Percentiles rank a stretch among this genome's conserved stretches.
Evolutionary conservation across 2,113 vertebrate species (phyloP).

Genomic region (Boulengeromyrus knoepffleri): DNA sequence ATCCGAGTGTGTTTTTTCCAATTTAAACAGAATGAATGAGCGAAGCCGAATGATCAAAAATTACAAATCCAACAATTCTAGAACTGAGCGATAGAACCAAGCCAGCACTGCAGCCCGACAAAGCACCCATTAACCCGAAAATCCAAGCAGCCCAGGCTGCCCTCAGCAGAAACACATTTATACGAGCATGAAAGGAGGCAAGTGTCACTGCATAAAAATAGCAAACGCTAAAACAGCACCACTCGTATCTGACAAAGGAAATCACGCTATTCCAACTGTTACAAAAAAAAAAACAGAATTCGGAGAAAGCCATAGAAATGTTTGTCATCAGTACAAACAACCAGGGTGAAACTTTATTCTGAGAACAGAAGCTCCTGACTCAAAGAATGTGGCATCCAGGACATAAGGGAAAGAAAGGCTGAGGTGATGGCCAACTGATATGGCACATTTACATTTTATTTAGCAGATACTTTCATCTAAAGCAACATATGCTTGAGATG

Average conservation of each 20-base stretch:
- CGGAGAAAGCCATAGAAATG: background rate
- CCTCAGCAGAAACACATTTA: background rate
- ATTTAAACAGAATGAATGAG: background rate
- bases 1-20: background rate
- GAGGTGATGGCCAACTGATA: background rate
- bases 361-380: background rate
- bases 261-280: background rate
- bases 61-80: background rate
- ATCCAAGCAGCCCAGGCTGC: too few species aligned
- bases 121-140: background rate
- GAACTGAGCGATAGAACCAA: background rate
- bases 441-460: background rate
- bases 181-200: background rate
- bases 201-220: background rate
- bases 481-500: background rate
- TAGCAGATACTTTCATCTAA: background rate
- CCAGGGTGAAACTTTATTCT: background rate
- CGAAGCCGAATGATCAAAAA: background rate
- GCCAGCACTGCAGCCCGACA: background rate
- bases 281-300: background rate
- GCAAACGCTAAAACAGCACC: background rate
- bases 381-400: background rate
- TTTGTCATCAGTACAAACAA: background rate
- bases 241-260: background rate
- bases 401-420: background rate